Base-by-base conservation (phyloP, 2,113 vertebrate genomes). In the Hipposideros armiger region DNA sequence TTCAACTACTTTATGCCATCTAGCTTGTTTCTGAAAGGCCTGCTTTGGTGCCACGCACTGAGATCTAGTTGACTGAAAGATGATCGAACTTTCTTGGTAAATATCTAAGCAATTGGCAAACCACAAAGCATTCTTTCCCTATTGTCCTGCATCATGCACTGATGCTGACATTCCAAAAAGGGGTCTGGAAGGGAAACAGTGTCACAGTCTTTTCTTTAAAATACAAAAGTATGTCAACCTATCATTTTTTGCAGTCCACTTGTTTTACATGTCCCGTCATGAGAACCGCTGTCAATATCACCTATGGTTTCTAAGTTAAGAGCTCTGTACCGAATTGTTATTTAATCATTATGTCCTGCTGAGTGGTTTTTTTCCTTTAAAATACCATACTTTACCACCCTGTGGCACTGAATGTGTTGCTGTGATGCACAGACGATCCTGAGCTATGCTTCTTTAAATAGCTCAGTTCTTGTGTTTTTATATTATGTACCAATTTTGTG, bases 401-500 rank as follows among this genome's bases (percentile, higher is more conserved):
- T 30, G 8, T 95, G 77, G 94, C 89, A 97, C 82, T 94, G 95
- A 98, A 69, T 80, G 83, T 98, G 67, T 97, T 97, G 78, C 93
- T 95, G 94, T 97, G 97, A 87, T 90, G 72, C 87, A 95, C 32
- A 1, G 86, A 88, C 82, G 76, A 96, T 96, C 73, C 88, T 84
- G 84, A 98, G 95, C 95, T 98, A 76, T 62, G 66, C 78, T 95
- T 97, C 82, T 92, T 98, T 97, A 85, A 96, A 58, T 0, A 97
- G 70, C 87, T 97, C 78, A 13, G 93, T 97, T 98, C 97, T 90
- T 96, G 91, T 97, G 97, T 91, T 97, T 98, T 98, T 98, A 91
- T 98, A 97, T 98, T 97, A 95, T 96, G 93, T 98, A 95, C 80
- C 92, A 95, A 87, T 98, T 98, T 98, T 98, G 98, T 98, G 98